Percentiles rank a stretch among this genome's conserved stretches.
Conservation (phyloP, 23 tunicate species). For the Botrylloides violaceus region DNA sequence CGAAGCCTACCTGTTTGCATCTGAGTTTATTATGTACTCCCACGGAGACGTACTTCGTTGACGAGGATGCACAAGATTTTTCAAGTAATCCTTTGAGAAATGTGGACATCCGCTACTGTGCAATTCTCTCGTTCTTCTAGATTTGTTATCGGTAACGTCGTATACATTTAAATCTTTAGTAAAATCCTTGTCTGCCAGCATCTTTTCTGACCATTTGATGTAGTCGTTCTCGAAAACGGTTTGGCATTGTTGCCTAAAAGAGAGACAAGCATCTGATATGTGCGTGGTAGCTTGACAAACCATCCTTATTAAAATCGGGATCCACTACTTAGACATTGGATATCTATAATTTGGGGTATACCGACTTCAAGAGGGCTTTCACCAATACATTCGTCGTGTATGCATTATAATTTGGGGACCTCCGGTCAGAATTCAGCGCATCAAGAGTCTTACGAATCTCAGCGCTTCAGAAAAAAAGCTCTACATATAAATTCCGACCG, state of each 20-base stretch:
- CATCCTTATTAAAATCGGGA: too few species aligned
- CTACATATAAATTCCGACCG: too few species aligned
- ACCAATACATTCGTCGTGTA: too few species aligned
- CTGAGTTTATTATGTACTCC: constrained; percentile 9
- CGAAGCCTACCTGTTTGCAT: constrained; percentile 5
- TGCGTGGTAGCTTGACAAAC: too few species aligned
- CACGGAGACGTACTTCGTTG: constrained; percentile 7
- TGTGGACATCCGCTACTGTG: not conserved
- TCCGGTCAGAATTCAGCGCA: too few species aligned
- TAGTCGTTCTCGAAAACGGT: constrained; percentile 2
- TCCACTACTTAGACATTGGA: too few species aligned
- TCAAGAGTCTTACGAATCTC: too few species aligned
- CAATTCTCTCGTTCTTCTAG: not conserved
- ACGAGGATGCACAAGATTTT: not conserved
- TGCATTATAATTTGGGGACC: too few species aligned
- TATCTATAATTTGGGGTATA: too few species aligned
- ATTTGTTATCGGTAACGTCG: not conserved
- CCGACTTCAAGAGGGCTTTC: too few species aligned
- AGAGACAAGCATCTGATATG: too few species aligned
- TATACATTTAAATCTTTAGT: not conserved
- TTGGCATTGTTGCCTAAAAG: not conserved
- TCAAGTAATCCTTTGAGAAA: not conserved
- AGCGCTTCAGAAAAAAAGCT: too few species aligned
- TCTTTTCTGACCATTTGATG: constrained; percentile 6
- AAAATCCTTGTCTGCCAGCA: not conserved